Evolutionary conservation across 2,888 invertebrate genomes (phyloP), one percentile per base, ranked within the genome.

Genomic region (Arrhopalites spinosus): DNA sequence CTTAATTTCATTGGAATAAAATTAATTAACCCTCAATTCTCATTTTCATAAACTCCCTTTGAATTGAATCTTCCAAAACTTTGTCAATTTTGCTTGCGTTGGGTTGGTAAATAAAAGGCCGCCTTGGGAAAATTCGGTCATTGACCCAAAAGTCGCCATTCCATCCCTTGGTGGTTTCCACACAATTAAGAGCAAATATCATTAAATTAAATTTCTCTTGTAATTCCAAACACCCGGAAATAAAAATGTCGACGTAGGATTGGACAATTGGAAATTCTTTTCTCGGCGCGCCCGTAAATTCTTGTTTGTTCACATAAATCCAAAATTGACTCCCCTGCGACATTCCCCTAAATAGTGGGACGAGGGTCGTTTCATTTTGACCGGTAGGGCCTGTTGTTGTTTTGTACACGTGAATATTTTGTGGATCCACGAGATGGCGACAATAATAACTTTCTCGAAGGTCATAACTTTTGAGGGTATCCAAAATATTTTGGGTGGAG

Each of bases 251-350:
- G 3, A 59, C 59, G 23, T 59, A 59, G 3, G 59, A 59, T 13
- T 59, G 59, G 59, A 59, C 25, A 23, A 59, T 59, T 7, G 59
- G 59, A 25, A 20, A 59, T 8, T 25, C 25, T 59, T 20, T 20
- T 5, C 59, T 59, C 13, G 59, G 59, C 2, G 20, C 23, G 3
- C 7, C 23, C 3, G 11, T 23, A 7, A 25, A 59, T 23, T 23
- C 59, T n/a, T 20, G 59, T 59, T 59, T 59, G 13, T 59, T 59
- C 3, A 59, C 59, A 59, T 59, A 59, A 59, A 59, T 59, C 59
- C 59, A 59, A 23, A 23, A 59, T 59, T 59, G 20, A 5, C 23
- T 13, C 3, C 36, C 36, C 3, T 11, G 3, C 11, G 36, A 11
- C n/a, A n/a, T n/a, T n/a, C n/a, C n/a, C n/a, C n/a, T n/a, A n/a